Conservation (phyloP, 2,113 vertebrate species). For the Rhegmatorhina hoffmannsi region DNA sequence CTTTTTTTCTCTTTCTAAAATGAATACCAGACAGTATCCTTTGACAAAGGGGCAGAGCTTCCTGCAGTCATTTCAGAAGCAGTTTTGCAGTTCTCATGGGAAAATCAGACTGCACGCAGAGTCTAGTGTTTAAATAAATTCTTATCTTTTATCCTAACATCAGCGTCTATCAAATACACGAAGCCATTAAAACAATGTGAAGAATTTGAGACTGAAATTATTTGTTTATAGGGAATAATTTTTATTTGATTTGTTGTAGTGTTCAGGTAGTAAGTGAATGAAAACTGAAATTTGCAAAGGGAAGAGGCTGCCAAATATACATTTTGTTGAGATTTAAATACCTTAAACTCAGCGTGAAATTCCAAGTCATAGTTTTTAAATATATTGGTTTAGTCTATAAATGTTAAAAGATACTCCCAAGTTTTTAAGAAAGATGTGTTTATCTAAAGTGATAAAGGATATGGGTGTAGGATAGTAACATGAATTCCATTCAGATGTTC, state of each 20-base stretch:
- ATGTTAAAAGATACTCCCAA: neutral
- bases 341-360: neutral
- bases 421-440: neutral
- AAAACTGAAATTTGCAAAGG: neutral
- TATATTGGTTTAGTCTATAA: neutral
- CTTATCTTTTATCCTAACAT: neutral
- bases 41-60: neutral
- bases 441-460: neutral
- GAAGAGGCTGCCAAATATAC: neutral
- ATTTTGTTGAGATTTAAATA: neutral
- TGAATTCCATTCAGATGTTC: neutral
- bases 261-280: neutral
- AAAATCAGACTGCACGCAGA: neutral
- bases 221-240: neutral
- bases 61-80: neutral
- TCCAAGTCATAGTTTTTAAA: neutral
- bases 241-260: neutral
- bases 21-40: neutral
- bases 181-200: neutral
- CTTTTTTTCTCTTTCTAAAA: neutral
- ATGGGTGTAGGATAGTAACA: neutral
- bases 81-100: neutral
- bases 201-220: neutral
- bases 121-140: neutral
- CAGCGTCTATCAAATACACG: neutral